These are phyloP conservation scores for Callospermophilus lateralis DNA, from an alignment of 2,113 vertebrate species.

Conservation along the genomic window DNA sequence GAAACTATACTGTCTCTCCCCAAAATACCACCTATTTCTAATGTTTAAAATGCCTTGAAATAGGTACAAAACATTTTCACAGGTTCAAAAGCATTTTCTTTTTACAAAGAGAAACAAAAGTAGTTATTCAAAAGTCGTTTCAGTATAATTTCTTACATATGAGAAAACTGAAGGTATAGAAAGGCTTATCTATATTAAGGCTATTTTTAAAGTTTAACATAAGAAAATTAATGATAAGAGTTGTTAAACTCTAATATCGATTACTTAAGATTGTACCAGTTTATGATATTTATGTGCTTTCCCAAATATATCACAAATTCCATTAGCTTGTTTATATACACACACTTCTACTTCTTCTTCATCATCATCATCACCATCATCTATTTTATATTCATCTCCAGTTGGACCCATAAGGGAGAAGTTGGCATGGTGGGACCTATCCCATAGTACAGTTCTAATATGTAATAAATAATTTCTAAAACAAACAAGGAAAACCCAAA, in stretches of 20 bases:
- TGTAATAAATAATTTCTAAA: background rate
- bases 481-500: background rate
- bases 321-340: background rate
- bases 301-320: background rate
- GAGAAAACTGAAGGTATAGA: background rate
- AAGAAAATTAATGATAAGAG: background rate
- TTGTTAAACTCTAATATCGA: conserved; percentile 5
- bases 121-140: background rate
- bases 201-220: background rate
- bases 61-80: background rate
- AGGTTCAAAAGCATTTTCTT: background rate
- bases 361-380: background rate
- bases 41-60: background rate
- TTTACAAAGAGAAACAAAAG: conserved; percentile 20
- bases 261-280: background rate
- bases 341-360: too few relatives aligned
- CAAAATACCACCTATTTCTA: background rate
- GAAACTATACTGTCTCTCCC: background rate
- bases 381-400: background rate
- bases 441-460: background rate
- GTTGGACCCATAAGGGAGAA: background rate
- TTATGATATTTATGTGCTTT: background rate
- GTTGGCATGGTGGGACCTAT: background rate
- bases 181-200: background rate
- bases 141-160: background rate